These are phyloP conservation scores for Odontamblyopus rebecca DNA, from an alignment of 2,797 vertebrate genomes.

Conservation along the genomic window DNA sequence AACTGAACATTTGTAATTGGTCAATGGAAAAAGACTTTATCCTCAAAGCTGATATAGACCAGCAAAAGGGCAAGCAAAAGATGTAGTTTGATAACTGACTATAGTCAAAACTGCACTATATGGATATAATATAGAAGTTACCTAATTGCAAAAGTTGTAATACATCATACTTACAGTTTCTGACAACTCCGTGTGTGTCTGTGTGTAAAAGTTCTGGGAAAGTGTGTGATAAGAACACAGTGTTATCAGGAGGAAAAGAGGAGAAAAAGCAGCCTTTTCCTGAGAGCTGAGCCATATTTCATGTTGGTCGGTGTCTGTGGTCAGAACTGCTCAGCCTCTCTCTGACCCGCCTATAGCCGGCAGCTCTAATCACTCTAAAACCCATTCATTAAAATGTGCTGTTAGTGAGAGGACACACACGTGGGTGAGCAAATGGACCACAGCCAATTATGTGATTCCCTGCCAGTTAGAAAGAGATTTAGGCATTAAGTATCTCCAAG, in stretches of 20 bases:
- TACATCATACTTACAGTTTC: background rate
- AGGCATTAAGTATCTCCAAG: slow-evolving; percentile 69
- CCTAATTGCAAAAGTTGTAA: background rate
- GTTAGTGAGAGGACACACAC: slow-evolving; percentile 74
- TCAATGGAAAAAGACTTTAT: no score
- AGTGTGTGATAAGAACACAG: slow-evolving; percentile 39
- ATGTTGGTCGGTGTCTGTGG: slow-evolving; percentile 44
- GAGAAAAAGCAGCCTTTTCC: slow-evolving; percentile 50
- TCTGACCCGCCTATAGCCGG: slow-evolving; percentile 65
- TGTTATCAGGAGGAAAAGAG: slow-evolving; percentile 43
- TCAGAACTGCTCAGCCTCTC: slow-evolving; percentile 50
- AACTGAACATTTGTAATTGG: no score
- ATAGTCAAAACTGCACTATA: background rate
- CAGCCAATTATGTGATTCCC: slow-evolving; percentile 76
- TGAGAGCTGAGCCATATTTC: slow-evolving; percentile 38
- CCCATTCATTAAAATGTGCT: slow-evolving; percentile 77
- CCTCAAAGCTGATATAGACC: no score
- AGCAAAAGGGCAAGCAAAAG: background rate
- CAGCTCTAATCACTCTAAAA: slow-evolving; percentile 75
- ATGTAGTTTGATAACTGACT: background rate
- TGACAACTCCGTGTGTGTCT: no score
- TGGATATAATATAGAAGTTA: background rate
- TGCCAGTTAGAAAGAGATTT: slow-evolving; percentile 77
- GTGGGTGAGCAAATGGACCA: slow-evolving; percentile 71
- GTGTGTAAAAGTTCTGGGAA: background rate